These are phyloP conservation scores for Montipora efflorescens DNA, from an alignment of 64 coral and sea anemone genomes.

Conservation along the genomic window DNA sequence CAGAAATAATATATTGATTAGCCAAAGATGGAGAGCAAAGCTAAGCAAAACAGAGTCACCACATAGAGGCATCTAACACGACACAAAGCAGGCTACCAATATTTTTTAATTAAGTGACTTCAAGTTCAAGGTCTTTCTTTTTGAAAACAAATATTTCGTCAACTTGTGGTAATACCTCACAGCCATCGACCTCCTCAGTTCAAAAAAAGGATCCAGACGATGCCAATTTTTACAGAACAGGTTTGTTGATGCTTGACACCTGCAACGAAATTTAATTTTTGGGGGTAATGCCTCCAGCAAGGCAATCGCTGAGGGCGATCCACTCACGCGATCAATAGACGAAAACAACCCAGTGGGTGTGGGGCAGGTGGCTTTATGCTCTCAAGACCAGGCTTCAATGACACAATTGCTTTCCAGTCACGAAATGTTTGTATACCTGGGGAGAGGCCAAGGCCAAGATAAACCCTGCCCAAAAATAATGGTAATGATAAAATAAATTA, in stretches of 20 bases:
- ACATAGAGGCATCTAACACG: neutral
- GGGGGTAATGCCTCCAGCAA: neutral
- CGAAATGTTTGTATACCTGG: neutral
- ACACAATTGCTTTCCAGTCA: neutral
- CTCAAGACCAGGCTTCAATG: neutral
- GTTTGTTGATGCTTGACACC: neutral
- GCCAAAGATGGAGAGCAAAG: neutral
- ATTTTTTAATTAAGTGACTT: neutral
- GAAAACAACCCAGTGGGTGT: constrained; percentile 33
- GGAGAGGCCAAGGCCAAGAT: neutral
- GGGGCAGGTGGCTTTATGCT: constrained; percentile 9
- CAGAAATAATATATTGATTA: neutral
- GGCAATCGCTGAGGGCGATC: neutral
- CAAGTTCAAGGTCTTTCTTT: neutral
- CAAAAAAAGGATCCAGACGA: neutral
- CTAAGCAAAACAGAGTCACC: neutral
- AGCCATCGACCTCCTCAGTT: neutral
- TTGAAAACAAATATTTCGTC: neutral
- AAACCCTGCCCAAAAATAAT: no score
- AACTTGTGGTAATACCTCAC: neutral
- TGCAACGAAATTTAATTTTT: neutral
- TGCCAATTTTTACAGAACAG: neutral
- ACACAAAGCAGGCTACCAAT: neutral
- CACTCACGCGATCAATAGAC: constrained; percentile 29
- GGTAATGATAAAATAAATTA: neutral